phyloP scores from a whole-genome alignment of 2,888 invertebrate genomes.

The Aspidapion aeneum region DNA sequence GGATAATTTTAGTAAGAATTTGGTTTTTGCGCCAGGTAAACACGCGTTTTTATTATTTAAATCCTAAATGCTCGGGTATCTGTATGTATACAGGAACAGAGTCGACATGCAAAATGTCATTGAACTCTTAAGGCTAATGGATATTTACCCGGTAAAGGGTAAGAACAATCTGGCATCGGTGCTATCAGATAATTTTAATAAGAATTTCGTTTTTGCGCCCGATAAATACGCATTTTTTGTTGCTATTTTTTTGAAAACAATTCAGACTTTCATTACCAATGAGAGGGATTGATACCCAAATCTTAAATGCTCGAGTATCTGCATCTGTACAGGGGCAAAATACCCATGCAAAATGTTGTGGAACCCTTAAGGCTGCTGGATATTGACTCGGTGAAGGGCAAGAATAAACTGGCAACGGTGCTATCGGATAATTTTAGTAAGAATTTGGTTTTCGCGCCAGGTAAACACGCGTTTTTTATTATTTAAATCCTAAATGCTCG shows the following conservation, averaged over 20 bases:
- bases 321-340: conserved; percentile 93
- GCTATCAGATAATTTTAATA: conserved; percentile 62
- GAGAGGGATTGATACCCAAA: conserved; percentile 64
- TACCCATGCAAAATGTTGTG: conserved; percentile 70
- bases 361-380: conserved; percentile 60
- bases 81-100: conserved; percentile 97
- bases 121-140: conserved; percentile 59
- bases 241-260: too few relatives aligned
- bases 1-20: too few relatives aligned
- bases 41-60: too few relatives aligned
- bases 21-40: too few relatives aligned
- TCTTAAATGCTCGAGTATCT: conserved; percentile 95
- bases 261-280: too few relatives aligned
- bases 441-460: conserved; percentile 67
- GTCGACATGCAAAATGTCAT: conserved; percentile 75
- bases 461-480: too few relatives aligned
- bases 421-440: conserved; percentile 63
- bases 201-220: conserved; percentile 65
- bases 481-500: too few relatives aligned
- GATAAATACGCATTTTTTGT: too few relatives aligned
- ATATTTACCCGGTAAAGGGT: conserved; percentile 41
- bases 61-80: conserved; percentile 94
- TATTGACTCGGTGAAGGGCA: conserved; percentile 40
- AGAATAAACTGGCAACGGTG: conserved; percentile 43
- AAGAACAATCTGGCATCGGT: conserved; percentile 44